Base-by-base conservation (phyloP, 2,113 vertebrate species). In the Monopterus albus region DNA sequence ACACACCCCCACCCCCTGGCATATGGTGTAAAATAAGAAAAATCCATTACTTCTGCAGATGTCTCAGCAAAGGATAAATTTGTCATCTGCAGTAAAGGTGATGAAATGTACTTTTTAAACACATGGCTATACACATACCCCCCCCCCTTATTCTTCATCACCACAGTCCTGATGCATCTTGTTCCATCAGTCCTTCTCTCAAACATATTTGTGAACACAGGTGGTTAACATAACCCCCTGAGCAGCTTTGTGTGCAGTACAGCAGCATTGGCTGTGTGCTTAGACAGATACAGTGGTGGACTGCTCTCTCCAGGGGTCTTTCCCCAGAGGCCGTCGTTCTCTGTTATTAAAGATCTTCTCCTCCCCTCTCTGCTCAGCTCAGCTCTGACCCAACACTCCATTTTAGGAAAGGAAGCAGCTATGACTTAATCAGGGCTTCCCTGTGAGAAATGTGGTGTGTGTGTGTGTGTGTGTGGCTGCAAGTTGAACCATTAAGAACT, bases 361-460 rank as follows among this genome's bases (percentile, higher is more conserved):
- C 42, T 3, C 74, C 61, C 17, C 1, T 12, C 59, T 79, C 18
- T 1, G 14, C 62, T 79, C 74, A 4, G 39, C 77, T 65, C 75
- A 2, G 64, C 72, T 66, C 45, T 26, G 40, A 81, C 53, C 36
- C 71, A 68, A 69, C 66, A 47, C 65, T 86, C 70, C 78, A 76
- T 83, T 86, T 80, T 61, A 70, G 79, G 82, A 73, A 56, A 59
- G 61, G 78, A 73, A 63, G 72, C 64, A 61, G 78, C 55, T 25
- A 28, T 88, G 87, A 89, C 89, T 86, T 88, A 89, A 91, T 87
- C 84, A 83, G 87, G 89, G 79, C 87, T 86, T 87, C 82, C 80
- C 86, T 91, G 71, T 79, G 75, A 82, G 63, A 42, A 68, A 78
- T 82, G 83, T 50, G 58, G 7, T 53, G 57, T 14, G 35, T 46